A percentile compares a stretch with the other conserved stretches of the same genome.
phyloP scores from a whole-genome alignment of 2,797 vertebrate species.

The Pipistrellus pipistrellus region DNA sequence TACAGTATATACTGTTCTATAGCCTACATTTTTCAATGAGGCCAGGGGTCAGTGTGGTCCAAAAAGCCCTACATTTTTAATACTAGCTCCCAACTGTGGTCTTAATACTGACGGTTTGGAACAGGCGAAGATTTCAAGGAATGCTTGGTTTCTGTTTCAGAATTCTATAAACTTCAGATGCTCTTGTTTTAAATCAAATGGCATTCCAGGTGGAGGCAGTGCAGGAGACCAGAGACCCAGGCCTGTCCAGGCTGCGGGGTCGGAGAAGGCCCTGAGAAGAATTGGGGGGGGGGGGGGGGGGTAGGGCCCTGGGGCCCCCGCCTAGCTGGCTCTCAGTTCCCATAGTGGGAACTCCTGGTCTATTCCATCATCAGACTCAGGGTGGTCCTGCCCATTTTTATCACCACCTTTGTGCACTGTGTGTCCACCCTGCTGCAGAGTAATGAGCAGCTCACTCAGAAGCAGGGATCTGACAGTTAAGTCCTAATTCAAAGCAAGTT shows the following conservation, averaged over 20 bases:
- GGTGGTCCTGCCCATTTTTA: constrained; percentile 96
- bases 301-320: not conserved
- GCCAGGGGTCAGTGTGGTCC: not conserved
- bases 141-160: not conserved
- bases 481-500: constrained; percentile 95
- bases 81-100: not conserved
- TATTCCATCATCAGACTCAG: constrained; percentile 95
- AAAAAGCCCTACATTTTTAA: not conserved
- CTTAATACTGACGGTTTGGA: not conserved
- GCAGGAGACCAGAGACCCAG: not conserved
- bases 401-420: constrained; percentile 95
- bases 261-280: not conserved
- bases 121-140: not conserved
- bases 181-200: not conserved
- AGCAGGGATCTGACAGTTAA: constrained; percentile 96
- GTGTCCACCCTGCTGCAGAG: constrained; percentile 95
- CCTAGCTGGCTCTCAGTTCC: constrained; percentile 65
- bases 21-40: not conserved
- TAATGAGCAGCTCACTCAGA: constrained; percentile 94
- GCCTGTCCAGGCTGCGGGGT: not conserved
- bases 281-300: too few species aligned
- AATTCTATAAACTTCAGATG: not conserved
- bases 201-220: not conserved
- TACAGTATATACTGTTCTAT: not conserved
- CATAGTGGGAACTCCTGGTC: constrained; percentile 92